Base-by-base conservation (phyloP, 2,113 vertebrate genomes). In the Neogobius melanostomus region DNA sequence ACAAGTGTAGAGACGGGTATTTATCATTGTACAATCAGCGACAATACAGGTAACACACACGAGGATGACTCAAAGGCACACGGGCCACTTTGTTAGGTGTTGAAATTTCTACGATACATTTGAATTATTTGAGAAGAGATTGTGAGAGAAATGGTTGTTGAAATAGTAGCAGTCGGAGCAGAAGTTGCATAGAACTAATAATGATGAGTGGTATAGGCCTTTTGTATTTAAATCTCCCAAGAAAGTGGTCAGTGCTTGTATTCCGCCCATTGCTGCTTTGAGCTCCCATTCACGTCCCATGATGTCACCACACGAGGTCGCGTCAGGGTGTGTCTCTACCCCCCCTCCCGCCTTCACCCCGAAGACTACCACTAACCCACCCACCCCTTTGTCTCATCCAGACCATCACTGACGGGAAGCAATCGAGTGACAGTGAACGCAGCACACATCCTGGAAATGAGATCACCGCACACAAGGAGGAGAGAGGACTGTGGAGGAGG, bases 361-460 rank as follows among this genome's bases (percentile, higher is more conserved):
- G 21, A 21, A 21, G 21, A 21, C 52, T 16, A 28, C 61, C 51
- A 7, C 53, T 46, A 56, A 54, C 65, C 11, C 47, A n/a, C n/a
- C 52, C 17, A 45, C 59, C 28, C 28, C 5, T 15, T 45, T 14
- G 7, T 12, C 12, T 49, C 43, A 43, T 6, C 9, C 53, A 28
- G 17, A 16, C 9, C 17, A 6, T 11, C 53, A 28, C 53, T 12
- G 28, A 59, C 56, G 56, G 56, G 56, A 59, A 59, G 42, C 11
- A 11, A 7, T 7, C 11, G 0, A 42, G 56, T 42, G 56, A 59
- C 56, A 59, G 28, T 59, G 56, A 59, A 59, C 28, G 28, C 56
- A 59, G 56, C 56, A 42, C 54, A 36, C 28, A 59, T 59, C 56
- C 56, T 59, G 56, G 56, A 59, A 59, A 59, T 59, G 56, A 59